phyloP scores from a whole-genome alignment of 2,888 invertebrate species.

The Tricholauxania praeusta region DNA sequence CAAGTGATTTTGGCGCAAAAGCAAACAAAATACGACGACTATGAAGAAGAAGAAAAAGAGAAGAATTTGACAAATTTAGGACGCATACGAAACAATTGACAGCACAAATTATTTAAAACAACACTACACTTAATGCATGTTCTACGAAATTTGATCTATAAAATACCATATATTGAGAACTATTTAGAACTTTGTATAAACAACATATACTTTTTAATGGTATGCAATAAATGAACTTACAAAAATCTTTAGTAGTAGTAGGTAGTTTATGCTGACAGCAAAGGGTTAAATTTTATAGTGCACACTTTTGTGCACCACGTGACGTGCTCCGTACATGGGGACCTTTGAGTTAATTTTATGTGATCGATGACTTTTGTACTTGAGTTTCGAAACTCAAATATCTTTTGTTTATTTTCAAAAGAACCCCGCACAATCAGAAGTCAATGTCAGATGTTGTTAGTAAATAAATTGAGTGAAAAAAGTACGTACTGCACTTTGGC shows the following conservation, averaged over 20 bases:
- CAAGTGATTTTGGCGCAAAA: constrained; percentile 20
- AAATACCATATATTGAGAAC: neutral
- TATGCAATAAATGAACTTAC: too few relatives aligned
- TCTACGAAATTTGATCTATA: neutral
- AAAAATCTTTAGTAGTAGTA: too few relatives aligned
- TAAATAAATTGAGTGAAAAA: neutral
- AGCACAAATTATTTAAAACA: constrained; percentile 44
- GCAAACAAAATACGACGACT: neutral
- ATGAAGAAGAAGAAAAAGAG: neutral
- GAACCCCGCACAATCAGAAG: constrained; percentile 8
- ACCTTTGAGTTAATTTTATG: neutral
- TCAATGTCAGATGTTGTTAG: constrained; percentile 27
- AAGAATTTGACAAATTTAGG: constrained; percentile 44
- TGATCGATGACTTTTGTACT: neutral
- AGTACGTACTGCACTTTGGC: neutral
- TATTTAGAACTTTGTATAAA: neutral
- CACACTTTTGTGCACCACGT: constrained; percentile 7
- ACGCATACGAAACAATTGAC: constrained; percentile 45
- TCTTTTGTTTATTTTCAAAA: constrained; percentile 13
- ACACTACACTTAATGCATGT: neutral
- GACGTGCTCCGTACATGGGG: neutral
- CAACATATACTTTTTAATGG: too few relatives aligned
- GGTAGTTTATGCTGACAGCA: neutral
- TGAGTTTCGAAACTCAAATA: constrained; percentile 7
- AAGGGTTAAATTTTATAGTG: constrained; percentile 1